Conservation (phyloP, 2,113 vertebrate genomes). For the Serinus canaria region DNA sequence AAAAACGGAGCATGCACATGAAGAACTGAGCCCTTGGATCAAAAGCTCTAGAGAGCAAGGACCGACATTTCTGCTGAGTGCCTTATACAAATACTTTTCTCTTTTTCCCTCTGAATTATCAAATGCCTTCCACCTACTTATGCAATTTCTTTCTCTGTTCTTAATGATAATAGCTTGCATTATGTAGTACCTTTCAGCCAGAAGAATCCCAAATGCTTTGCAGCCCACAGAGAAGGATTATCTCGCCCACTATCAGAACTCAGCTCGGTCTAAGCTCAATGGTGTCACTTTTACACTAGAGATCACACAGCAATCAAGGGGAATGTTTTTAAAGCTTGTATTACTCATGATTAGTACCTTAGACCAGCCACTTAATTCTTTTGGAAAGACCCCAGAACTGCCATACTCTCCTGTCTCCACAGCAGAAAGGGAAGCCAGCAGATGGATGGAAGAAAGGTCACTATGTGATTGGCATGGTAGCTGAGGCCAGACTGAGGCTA, state of each 20-base stretch:
- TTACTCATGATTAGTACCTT: neutral
- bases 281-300: constrained; percentile 22
- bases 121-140: constrained; percentile 56
- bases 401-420: neutral
- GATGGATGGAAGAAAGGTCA: neutral
- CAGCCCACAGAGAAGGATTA: constrained; percentile 61
- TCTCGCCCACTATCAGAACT: constrained; percentile 52
- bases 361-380: neutral
- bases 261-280: constrained; percentile 23
- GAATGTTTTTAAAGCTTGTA: neutral
- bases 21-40: neutral
- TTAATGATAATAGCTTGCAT: constrained; percentile 59
- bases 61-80: constrained; percentile 3
- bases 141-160: constrained; percentile 54
- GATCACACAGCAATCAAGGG: neutral
- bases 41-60: neutral
- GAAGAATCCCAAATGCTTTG: constrained; percentile 62
- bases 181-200: constrained; percentile 56
- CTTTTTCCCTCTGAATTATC: constrained; percentile 18
- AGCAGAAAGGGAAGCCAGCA: neutral
- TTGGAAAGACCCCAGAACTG: neutral
- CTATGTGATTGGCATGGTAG: rapidly evolving
- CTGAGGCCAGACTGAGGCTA: neutral
- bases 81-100: constrained; percentile 8
- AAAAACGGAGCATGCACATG: neutral